Evolutionary conservation across 2,797 vertebrate species (phyloP).

Genomic region (Eulemur mongoz): DNA sequence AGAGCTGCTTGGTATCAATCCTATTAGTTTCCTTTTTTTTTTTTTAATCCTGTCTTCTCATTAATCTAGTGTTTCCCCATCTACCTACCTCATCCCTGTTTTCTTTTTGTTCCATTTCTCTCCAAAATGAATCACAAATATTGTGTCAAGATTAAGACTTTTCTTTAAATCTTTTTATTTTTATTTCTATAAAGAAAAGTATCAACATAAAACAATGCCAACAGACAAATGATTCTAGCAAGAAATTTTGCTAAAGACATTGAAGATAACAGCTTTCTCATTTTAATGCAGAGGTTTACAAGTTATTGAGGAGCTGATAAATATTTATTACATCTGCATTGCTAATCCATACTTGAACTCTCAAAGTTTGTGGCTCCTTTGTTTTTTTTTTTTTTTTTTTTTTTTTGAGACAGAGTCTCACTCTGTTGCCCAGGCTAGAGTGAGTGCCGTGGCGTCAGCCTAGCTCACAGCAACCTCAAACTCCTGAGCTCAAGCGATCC

Average conservation of each 20-base stretch:
- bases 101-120: neutral
- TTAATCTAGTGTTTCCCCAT: neutral
- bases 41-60: neutral
- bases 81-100: neutral
- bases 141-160: neutral
- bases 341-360: neutral
- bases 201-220: neutral
- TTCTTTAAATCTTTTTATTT: neutral
- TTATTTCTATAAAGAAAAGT: neutral
- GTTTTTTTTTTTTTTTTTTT: too few species aligned
- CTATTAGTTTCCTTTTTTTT: neutral
- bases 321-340: neutral
- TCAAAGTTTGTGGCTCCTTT: neutral
- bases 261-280: neutral
- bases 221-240: neutral
- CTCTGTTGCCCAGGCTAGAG: too few species aligned
- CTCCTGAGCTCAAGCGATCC: too few species aligned
- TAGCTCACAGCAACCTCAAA: too few species aligned
- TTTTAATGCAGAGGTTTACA: neutral
- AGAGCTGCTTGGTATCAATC: neutral
- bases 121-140: neutral
- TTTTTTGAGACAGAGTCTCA: too few species aligned
- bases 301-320: neutral
- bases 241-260: neutral
- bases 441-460: too few species aligned